These are phyloP conservation scores for Melanerpes formicivorus DNA, from an alignment of 2,113 vertebrate species.

Conservation along the genomic window DNA sequence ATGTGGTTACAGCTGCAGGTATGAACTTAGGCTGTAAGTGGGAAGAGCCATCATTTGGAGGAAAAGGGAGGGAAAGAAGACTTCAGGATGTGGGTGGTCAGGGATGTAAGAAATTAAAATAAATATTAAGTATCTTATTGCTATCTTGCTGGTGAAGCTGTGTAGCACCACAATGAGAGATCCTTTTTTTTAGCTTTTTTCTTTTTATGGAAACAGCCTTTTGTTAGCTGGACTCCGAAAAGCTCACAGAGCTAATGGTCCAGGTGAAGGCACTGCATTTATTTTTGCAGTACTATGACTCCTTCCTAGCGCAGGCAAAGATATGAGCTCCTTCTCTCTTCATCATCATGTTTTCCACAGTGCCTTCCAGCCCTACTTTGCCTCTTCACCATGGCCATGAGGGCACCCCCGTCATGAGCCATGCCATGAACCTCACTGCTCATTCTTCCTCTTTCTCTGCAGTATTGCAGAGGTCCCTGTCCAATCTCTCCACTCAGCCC, in stretches of 20 bases:
- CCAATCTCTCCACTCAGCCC: not conserved
- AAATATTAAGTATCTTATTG: not conserved
- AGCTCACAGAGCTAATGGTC: not conserved
- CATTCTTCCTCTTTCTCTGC: not conserved
- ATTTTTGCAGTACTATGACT: not conserved
- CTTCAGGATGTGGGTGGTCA: not conserved
- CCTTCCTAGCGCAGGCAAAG: not conserved
- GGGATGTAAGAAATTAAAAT: not conserved
- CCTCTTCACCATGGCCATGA: not conserved
- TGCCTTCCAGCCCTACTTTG: not conserved
- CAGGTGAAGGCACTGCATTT: not conserved
- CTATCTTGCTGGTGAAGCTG: not conserved
- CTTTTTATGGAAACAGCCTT: not conserved
- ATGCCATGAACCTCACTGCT: not conserved
- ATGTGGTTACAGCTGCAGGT: not conserved
- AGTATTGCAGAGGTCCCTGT: not conserved
- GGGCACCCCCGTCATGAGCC: not conserved
- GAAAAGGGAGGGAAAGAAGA: fast-evolving
- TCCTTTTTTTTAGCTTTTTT: not conserved
- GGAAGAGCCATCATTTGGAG: not conserved
- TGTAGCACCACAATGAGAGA: not conserved
- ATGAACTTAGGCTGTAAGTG: not conserved
- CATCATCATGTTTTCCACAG: not conserved
- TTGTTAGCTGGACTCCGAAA: not conserved
- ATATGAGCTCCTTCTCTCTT: not conserved